phyloP scores from a whole-genome alignment of 92 coral and sea anemone genomes.

The Porites divaricata region DNA sequence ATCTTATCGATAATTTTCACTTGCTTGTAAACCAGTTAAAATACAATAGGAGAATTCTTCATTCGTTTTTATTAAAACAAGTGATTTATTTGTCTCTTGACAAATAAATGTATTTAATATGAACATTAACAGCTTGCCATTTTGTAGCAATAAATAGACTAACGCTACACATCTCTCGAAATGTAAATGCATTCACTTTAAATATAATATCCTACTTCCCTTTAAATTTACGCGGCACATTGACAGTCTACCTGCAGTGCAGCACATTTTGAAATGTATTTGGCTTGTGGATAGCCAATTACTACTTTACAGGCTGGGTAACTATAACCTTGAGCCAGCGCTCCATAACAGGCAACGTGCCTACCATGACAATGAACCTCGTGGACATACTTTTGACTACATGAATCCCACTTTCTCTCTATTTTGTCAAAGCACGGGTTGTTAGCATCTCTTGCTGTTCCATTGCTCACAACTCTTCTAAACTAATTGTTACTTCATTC shows the following conservation, averaged over 20 bases:
- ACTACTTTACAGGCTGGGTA: slow-evolving; percentile 12
- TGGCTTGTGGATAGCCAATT: neutral
- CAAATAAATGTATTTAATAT: too few species aligned
- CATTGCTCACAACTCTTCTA: neutral
- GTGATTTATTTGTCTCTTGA: too few species aligned
- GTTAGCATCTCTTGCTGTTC: slow-evolving; percentile 9
- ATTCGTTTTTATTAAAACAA: neutral
- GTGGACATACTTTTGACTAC: neutral
- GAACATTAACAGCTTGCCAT: too few species aligned
- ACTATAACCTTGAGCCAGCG: neutral
- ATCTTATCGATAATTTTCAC: too few species aligned
- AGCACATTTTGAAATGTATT: slow-evolving; percentile 5
- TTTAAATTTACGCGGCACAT: slow-evolving; percentile 28
- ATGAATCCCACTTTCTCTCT: neutral
- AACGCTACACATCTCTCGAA: too few species aligned
- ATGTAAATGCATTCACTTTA: too few species aligned
- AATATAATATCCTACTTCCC: neutral
- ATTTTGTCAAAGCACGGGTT: neutral
- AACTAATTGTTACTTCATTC: neutral
- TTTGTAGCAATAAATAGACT: too few species aligned
- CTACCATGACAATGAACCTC: neutral
- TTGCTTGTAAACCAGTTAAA: too few species aligned
- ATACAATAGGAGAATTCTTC: slow-evolving; percentile 12
- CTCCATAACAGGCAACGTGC: slow-evolving; percentile 2
- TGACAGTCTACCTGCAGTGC: neutral